Conservation (phyloP, 2,113 vertebrate species). For the Lophura nycthemera region DNA sequence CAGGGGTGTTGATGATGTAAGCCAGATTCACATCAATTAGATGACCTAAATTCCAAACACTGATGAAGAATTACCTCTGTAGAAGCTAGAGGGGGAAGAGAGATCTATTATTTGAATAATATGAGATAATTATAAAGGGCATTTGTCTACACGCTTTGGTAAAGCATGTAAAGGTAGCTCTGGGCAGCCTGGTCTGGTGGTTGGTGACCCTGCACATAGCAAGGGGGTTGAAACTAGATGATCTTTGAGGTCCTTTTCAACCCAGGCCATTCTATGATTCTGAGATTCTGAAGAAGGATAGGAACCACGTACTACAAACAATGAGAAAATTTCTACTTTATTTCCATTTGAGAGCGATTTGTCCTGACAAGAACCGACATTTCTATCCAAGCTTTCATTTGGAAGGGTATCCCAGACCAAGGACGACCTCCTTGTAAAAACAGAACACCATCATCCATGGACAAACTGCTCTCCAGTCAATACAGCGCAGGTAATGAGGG, state of each 20-base stretch:
- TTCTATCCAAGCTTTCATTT: background rate
- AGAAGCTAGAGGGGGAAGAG: background rate
- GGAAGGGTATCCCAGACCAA: background rate
- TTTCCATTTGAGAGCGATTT: background rate
- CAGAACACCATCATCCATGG: background rate
- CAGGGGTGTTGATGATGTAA: background rate
- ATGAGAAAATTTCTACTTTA: background rate
- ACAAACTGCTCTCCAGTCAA: background rate
- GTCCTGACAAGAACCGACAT: background rate
- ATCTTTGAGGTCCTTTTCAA: too few species aligned
- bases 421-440: background rate
- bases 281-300: background rate
- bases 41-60: background rate
- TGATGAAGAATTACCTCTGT: background rate
- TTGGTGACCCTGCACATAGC: too few species aligned
- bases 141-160: background rate
- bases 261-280: too few species aligned
- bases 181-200: too few species aligned
- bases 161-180: background rate
- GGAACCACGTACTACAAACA: background rate
- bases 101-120: background rate
- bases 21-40: background rate
- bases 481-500: rapidly evolving
- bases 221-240: too few species aligned
- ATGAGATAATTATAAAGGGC: background rate